A percentile compares a stretch with the other conserved stretches of the same genome.
Evolutionary conservation across 1,140 invertebrate genomes (phyloP).

Genomic region (Pantala flavescens): DNA sequence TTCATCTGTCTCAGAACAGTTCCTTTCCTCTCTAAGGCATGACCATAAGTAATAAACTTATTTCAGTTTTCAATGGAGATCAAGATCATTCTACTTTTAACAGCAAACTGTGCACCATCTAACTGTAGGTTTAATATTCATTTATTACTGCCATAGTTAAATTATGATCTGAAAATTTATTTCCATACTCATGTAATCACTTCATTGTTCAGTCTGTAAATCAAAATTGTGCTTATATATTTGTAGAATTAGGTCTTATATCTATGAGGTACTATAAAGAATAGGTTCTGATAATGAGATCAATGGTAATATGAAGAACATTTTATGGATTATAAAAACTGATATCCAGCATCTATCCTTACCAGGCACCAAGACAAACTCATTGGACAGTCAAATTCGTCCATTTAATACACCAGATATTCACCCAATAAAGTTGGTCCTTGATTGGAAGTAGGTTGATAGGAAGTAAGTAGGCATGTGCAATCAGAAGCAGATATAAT

Average conservation of each 20-base stretch:
- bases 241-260: not conserved
- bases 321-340: not conserved
- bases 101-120: too few relatives aligned
- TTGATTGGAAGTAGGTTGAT: not conserved
- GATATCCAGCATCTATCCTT: not conserved
- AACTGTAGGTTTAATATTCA: too few relatives aligned
- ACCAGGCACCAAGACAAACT: not conserved
- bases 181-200: too few relatives aligned
- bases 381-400: not conserved
- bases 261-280: not conserved
- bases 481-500: not conserved
- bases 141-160: too few relatives aligned
- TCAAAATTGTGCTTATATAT: not conserved
- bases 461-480: not conserved
- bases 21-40: too few relatives aligned
- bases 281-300: not conserved
- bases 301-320: not conserved
- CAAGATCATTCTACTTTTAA: too few relatives aligned
- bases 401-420: not conserved
- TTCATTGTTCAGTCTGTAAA: not conserved
- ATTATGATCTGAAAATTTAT: too few relatives aligned
- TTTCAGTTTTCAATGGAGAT: too few relatives aligned
- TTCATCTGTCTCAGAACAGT: too few relatives aligned
- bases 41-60: too few relatives aligned
- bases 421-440: not conserved